Evolutionary conservation across 2,113 vertebrate genomes (phyloP), one percentile per base, ranked within the genome.

Genomic region (Poeciliopsis turrubarensis): DNA sequence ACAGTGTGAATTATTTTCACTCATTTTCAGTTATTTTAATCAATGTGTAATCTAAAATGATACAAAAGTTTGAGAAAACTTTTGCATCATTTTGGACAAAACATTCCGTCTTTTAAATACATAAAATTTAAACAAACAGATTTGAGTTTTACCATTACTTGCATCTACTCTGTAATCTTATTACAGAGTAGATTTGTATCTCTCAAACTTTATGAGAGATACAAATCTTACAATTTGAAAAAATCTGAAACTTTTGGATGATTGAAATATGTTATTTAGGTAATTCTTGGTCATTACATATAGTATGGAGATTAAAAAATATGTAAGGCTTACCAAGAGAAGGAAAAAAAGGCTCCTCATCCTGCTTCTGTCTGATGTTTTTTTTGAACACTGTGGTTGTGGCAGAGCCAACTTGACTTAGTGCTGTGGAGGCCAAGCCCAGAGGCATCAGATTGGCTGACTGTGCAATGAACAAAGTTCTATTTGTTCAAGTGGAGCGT

Each of bases 251-350:
- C 39, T 39, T 41, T 26, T 22, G 25, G 3, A 12, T n/a, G 3
- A n/a, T 34, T 66, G 7, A n/a, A n/a, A 14, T 19, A 47, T 66
- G 32, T 66, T 61, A 27, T 61, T 27, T 29, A 27, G 4, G 17
- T 7, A 15, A 17, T 65, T 8, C 10, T 30, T 68, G 30, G 60
- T 68, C 7, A 57, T 22, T 9, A 14, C 37, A 4, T n/a, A 41
- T 26, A 32, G 13, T 68, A 37, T 27, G 2, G 6, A 74, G 1
- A 51, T 32, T 17, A 30, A 63, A 63, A 15, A 60, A 19, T 13
- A 72, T 65, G 7, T 41, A 3, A n/a, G 41, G 14, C 92, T 71
- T 75, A 94, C 92, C 70, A 88, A 1, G 11, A 94, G 65, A 83
- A 92, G 69, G 22, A 92, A 39, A 26, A 30, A 37, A 67, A 80